Percentiles rank a stretch among this genome's conserved stretches.
Conservation (phyloP, 2,888 invertebrate species). For the Romanomermis culicivorax region DNA sequence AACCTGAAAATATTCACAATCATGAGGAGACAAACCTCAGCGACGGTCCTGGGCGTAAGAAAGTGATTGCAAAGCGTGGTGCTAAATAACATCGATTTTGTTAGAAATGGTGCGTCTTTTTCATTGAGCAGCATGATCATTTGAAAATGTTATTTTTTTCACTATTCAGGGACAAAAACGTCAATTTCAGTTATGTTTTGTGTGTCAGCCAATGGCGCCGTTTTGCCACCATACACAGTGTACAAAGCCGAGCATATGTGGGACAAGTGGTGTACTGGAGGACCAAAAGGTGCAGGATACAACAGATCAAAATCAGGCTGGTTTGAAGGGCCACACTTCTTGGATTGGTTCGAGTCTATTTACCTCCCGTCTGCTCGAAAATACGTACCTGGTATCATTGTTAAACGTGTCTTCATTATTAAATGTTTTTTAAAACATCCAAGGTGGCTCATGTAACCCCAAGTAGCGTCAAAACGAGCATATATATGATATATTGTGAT, state of each 20-base stretch:
- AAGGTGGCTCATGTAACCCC: too few relatives aligned
- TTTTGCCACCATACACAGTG: constrained; percentile 30
- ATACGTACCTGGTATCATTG: too few relatives aligned
- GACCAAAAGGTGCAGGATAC: constrained; percentile 19
- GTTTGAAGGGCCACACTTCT: background rate
- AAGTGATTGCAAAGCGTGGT: constrained; percentile 19
- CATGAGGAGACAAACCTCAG: constrained; percentile 27
- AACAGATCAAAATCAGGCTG: background rate
- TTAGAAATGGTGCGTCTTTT: constrained; percentile 27
- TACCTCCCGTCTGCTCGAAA: background rate
- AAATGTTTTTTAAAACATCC: too few relatives aligned
- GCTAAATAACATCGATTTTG: constrained; percentile 28
- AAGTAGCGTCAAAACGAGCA: too few relatives aligned
- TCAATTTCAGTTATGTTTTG: constrained; percentile 28
- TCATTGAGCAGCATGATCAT: too few relatives aligned
- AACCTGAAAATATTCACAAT: constrained; percentile 19
- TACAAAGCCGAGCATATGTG: constrained; percentile 31
- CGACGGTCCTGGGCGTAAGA: constrained; percentile 26
- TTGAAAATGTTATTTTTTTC: too few relatives aligned
- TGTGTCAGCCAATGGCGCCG: constrained; percentile 26
- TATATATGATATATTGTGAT: too few relatives aligned
- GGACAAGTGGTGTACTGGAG: constrained; percentile 29
- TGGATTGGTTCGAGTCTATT: background rate
- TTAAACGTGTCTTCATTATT: too few relatives aligned
- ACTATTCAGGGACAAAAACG: too few relatives aligned